Percentiles rank a stretch among this genome's conserved stretches.
These are phyloP conservation scores for Platysteira castanea DNA, from an alignment of 2,113 vertebrate species.

Conservation along the genomic window DNA sequence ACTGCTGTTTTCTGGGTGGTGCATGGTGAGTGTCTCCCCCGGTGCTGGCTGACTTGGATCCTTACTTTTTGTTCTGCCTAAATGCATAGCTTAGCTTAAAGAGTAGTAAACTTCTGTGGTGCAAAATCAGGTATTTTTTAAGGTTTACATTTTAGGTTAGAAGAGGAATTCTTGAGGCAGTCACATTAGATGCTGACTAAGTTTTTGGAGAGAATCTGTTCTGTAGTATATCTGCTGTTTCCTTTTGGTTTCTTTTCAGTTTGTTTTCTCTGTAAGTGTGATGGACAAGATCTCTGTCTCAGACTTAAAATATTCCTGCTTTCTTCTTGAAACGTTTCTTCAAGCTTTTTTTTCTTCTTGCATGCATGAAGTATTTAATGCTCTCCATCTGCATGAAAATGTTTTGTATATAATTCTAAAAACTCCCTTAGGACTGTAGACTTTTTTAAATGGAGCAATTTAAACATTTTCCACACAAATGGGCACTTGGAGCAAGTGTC, in stretches of 20 bases:
- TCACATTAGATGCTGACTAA: not conserved
- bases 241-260: not conserved
- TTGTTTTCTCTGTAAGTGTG: not conserved
- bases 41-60: not conserved
- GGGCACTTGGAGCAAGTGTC: slow-evolving; percentile 14
- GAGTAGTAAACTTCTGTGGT: not conserved
- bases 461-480: slow-evolving; percentile 60
- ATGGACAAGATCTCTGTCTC: not conserved
- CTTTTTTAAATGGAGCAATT: slow-evolving; percentile 51
- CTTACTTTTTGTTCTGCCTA: not conserved
- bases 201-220: not conserved
- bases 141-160: not conserved
- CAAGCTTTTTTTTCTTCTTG: slow-evolving; percentile 2
- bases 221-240: not conserved
- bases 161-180: not conserved
- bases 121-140: not conserved
- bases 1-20: not conserved
- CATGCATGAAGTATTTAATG: slow-evolving; percentile 50
- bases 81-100: not conserved
- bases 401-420: slow-evolving; percentile 40
- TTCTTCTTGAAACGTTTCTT: slow-evolving; percentile 42
- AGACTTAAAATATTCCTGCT: not conserved
- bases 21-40: not conserved
- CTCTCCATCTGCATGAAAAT: slow-evolving; percentile 52
- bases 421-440: slow-evolving; percentile 49